A percentile compares a stretch with the other conserved stretches of the same genome.
Conservation (phyloP, 2,888 invertebrate genomes). For the Rambutsinella grinnellia region DNA sequence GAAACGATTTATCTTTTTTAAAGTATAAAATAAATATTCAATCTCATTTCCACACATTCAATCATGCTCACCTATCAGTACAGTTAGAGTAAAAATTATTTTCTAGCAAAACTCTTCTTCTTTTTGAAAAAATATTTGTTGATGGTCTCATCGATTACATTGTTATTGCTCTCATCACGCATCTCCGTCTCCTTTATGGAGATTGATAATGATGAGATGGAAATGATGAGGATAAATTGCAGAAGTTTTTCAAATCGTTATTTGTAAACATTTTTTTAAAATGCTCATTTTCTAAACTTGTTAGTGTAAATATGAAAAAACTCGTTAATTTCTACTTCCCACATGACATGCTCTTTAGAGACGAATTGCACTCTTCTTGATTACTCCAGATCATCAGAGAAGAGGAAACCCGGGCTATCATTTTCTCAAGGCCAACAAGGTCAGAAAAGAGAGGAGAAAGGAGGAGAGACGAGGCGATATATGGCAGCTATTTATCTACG, state of each 20-base stretch:
- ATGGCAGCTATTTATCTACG: conserved; percentile 8
- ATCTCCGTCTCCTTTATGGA: conserved; percentile 12
- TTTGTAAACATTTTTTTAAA: no score
- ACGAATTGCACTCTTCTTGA: no score
- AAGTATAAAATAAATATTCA: conserved; percentile 14
- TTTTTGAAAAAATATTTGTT: background rate
- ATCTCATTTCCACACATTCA: background rate
- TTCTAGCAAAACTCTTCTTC: conserved; percentile 6
- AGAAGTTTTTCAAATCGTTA: no score
- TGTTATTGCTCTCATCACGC: conserved; percentile 32
- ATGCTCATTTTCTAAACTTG: no score
- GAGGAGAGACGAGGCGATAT: background rate
- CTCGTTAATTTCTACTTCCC: no score
- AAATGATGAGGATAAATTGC: background rate
- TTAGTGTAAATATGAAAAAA: no score
- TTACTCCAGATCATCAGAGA: no score
- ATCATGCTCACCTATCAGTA: background rate
- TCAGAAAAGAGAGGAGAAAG: background rate
- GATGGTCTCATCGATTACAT: conserved; percentile 3
- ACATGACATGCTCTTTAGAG: no score
- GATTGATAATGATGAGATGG: conserved; percentile 19
- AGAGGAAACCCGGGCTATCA: no score
- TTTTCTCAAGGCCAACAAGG: conserved; percentile 36
- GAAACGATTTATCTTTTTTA: conserved; percentile 33
- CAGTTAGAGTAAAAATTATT: background rate